Conservation (phyloP, 2,113 vertebrate genomes). For the Vulpes lagopus region DNA sequence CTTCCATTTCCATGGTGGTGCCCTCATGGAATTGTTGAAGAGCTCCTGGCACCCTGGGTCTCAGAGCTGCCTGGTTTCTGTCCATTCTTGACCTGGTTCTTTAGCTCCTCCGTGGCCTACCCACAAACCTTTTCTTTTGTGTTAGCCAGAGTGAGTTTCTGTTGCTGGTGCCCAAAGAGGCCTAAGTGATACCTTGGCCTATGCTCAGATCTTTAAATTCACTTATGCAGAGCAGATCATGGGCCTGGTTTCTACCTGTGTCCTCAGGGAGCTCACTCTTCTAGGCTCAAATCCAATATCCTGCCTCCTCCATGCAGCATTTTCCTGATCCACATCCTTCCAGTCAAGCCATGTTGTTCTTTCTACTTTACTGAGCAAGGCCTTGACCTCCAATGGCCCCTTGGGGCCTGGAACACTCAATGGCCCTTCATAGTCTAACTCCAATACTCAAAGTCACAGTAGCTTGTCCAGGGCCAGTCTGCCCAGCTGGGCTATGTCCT, state of each 20-base stretch:
- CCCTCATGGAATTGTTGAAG: neutral
- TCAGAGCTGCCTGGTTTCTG: neutral
- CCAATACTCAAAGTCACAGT: neutral
- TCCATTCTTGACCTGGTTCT: neutral
- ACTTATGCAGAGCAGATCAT: neutral
- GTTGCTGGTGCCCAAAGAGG: neutral
- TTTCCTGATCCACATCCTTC: neutral
- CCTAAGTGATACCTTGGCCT: neutral
- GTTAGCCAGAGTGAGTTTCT: neutral
- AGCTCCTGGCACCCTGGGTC: neutral
- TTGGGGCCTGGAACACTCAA: neutral
- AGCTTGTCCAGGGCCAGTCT: neutral
- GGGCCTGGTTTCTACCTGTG: neutral
- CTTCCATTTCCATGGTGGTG: neutral
- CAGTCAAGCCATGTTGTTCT: neutral
- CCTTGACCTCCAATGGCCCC: neutral
- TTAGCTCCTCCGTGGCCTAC: neutral
- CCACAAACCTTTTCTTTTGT: neutral
- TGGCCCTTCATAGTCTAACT: neutral
- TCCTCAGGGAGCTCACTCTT: neutral
- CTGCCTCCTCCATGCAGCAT: neutral
- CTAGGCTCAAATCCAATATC: neutral
- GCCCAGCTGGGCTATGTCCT: neutral
- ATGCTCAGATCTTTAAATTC: neutral
- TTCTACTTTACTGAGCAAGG: neutral